Evolutionary conservation across 2,113 vertebrate genomes (phyloP), one percentile per base, ranked within the genome.

Genomic region (Anseranas semipalmata): DNA sequence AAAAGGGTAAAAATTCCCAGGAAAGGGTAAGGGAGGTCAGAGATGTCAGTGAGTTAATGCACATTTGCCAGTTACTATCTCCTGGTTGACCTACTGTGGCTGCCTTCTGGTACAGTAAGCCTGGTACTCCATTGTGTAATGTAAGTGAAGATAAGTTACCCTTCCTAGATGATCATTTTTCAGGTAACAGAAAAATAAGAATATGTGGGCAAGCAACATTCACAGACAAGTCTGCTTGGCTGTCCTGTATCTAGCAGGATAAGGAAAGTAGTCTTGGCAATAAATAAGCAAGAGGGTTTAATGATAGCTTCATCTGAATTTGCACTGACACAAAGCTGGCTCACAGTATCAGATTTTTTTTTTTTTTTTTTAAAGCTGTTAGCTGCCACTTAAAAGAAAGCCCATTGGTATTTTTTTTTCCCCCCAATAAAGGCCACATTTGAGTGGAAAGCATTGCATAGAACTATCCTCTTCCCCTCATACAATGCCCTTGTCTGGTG

Each of bases 11-110:
- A 18, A 66, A 62, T 27, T 60, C 32, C 62, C 63, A 12, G 15
- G 39, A 60, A 79, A 45, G 11, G 50, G 9, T 2, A 60, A 30
- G 19, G 27, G 20, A 83, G 33, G 0, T 0, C 39, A 78, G 52
- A 8, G 15, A 45, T 19, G 13, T 66, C 50, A 60, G 22, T 20
- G n/a, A 70, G 10, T 30, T 68, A 28, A 0, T n/a, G 45, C 8
- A 27, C 19, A 14, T 56, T n/a, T 55, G 12, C 18, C 39, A 85
- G 14, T 35, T 41, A 20, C 11, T 39, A 12, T 85, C 59, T 87
- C 55, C 45, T 37, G 60, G 32, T 10, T 85, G 16, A 45, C 21
- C 4, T 45, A 17, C 39, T 70, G 15, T 46, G 12, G 32, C 59
- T 85, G 35, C 50, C 66, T 90, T 82, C 58, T 87, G 35, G 33